A percentile compares a stretch with the other conserved stretches of the same genome.
These are phyloP conservation scores for Papilio glaucus DNA, from an alignment of 1,140 invertebrate genomes.

Conservation along the genomic window DNA sequence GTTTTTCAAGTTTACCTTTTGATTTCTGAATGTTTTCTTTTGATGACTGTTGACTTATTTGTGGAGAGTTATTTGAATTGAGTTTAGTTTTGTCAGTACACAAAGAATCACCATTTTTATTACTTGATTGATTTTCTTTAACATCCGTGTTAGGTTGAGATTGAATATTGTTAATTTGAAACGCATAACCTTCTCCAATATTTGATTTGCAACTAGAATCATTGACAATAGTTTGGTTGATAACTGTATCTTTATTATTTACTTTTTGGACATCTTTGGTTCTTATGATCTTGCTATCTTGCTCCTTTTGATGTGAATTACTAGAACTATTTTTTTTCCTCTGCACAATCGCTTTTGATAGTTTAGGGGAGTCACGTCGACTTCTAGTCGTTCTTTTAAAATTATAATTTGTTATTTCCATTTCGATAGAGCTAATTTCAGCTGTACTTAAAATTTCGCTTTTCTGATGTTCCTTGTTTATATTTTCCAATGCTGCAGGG, in stretches of 20 bases:
- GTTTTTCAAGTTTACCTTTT: background rate
- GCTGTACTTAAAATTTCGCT: background rate
- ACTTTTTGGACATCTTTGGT: background rate
- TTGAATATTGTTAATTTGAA: background rate
- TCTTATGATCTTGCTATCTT: background rate
- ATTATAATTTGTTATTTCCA: background rate
- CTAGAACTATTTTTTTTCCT: background rate
- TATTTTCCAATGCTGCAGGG: background rate
- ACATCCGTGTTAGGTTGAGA: background rate
- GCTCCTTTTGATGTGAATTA: background rate
- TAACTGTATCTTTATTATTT: background rate
- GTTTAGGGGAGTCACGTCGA: background rate
- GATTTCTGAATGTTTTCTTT: slow-evolving; percentile 5
- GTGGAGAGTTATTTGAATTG: background rate
- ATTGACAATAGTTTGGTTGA: background rate
- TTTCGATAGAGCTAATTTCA: background rate
- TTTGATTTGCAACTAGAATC: background rate
- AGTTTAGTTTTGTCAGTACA: background rate
- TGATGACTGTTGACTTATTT: background rate
- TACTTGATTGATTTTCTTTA: slow-evolving; percentile 8
- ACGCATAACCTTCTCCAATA: background rate
- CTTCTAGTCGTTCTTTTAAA: background rate
- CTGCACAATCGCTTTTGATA: background rate
- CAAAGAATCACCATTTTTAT: background rate
- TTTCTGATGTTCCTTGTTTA: background rate